Conservation (phyloP, 30 jellyfish, hydroid and myxozoan species). For the Chrysaora quinquecirrha region DNA sequence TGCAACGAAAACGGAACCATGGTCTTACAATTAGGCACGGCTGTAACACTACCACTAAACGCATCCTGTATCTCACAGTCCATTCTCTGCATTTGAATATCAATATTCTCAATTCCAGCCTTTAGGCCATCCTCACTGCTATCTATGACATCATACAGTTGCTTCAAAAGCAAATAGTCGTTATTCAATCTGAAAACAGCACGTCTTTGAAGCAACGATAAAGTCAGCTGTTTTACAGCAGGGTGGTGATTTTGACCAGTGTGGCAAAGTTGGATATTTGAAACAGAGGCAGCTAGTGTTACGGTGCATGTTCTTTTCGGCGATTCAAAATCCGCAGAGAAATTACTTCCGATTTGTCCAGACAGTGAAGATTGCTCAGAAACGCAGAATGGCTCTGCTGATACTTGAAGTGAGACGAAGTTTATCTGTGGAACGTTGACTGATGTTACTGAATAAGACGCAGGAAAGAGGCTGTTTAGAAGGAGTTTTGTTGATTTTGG, state of each 20-base stretch:
- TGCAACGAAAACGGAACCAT: slow-evolving; percentile 71
- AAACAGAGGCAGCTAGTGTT: slow-evolving; percentile 62
- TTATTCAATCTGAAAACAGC: slow-evolving; percentile 17
- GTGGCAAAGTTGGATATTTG: slow-evolving; percentile 36
- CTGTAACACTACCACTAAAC: slow-evolving; percentile 52
- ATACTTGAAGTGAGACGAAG: slow-evolving; percentile 71
- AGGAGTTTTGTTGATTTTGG: background rate
- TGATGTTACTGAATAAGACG: slow-evolving; percentile 14
- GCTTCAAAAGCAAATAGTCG: slow-evolving; percentile 13
- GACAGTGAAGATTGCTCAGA: slow-evolving; percentile 85
- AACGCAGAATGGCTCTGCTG: slow-evolving; percentile 77
- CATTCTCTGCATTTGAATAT: slow-evolving; percentile 74
- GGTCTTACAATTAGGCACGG: slow-evolving; percentile 71
- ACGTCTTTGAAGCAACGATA: slow-evolving; percentile 51
- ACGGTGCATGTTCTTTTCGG: slow-evolving; percentile 53
- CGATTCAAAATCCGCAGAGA: slow-evolving; percentile 69
- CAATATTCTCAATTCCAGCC: slow-evolving; percentile 21
- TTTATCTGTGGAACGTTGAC: slow-evolving; percentile 56
- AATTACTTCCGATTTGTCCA: slow-evolving; percentile 92
- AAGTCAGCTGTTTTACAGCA: slow-evolving; percentile 46
- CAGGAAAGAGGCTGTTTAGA: slow-evolving; percentile 26
- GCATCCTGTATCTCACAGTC: slow-evolving; percentile 75
- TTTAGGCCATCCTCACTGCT: slow-evolving; percentile 31
- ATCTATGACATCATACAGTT: slow-evolving; percentile 31
- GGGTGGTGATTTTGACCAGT: slow-evolving; percentile 38